Conservation (phyloP, 1,140 invertebrate genomes). For the Frieseomelitta varia region DNA sequence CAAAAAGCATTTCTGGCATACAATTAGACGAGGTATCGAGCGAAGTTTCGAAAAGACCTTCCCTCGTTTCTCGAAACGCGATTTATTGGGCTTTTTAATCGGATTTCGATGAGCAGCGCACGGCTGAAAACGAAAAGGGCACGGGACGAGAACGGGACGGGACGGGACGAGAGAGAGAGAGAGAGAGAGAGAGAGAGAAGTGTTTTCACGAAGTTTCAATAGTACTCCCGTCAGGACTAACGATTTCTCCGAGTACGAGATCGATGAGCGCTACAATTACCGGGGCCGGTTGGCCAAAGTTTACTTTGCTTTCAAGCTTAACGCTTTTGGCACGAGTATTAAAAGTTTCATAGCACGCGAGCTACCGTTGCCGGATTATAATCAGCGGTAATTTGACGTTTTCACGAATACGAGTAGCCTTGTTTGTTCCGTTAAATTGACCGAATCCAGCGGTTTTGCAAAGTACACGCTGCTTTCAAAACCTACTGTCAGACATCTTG, state of each 20-base stretch:
- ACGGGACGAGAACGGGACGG: no score
- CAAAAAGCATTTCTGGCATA: no score
- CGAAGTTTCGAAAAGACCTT: no score
- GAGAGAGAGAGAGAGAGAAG: not conserved
- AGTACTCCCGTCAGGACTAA: slow-evolving; percentile 22
- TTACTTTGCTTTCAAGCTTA: slow-evolving; percentile 63
- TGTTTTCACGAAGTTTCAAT: slow-evolving; percentile 23
- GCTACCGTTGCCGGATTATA: slow-evolving; percentile 48
- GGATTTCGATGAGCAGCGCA: no score
- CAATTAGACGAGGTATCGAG: no score
- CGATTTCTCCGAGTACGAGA: slow-evolving; percentile 55
- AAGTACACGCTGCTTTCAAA: not conserved
- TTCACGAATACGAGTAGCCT: slow-evolving; percentile 49
- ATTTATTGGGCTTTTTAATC: not conserved
- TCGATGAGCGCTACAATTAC: slow-evolving; percentile 60
- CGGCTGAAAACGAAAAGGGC: not conserved
- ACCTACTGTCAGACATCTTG: no score
- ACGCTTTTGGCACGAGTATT: slow-evolving; percentile 59
- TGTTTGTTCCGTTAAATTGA: slow-evolving; percentile 36
- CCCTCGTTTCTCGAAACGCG: not conserved
- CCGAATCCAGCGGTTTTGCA: slow-evolving; percentile 17
- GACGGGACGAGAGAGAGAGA: no score
- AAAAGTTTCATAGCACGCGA: slow-evolving; percentile 64
- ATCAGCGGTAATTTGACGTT: slow-evolving; percentile 61
- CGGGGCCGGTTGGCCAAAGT: slow-evolving; percentile 42